Evolutionary conservation across 1,140 invertebrate species (phyloP).

Genomic region (Solenopsis fugax): DNA sequence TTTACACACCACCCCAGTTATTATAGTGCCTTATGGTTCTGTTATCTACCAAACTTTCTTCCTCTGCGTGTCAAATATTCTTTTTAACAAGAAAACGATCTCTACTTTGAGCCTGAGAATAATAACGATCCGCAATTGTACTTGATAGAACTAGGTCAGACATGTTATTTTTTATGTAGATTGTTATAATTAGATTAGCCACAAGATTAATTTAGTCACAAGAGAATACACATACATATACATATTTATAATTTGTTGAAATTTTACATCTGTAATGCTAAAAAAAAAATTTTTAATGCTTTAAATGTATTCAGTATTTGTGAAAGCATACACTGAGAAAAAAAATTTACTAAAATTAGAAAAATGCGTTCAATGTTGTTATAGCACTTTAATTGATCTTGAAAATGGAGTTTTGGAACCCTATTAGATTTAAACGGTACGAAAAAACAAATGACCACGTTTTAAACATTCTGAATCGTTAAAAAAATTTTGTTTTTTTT

Average conservation of each 20-base stretch:
- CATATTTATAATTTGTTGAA: neutral
- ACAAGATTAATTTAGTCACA: constrained; percentile 1
- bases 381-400: neutral
- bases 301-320: neutral
- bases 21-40: neutral
- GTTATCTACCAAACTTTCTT: neutral
- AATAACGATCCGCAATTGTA: constrained; percentile 27
- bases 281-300: neutral
- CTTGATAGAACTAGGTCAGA: constrained; percentile 23
- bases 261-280: neutral
- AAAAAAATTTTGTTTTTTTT: neutral
- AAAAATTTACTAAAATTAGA: too few relatives aligned
- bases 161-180: constrained; percentile 32
- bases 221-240: neutral
- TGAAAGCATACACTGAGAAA: too few relatives aligned
- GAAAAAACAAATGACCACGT: neutral
- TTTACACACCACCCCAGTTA: neutral
- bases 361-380: neutral
- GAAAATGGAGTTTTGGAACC: constrained; percentile 16
- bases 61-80: neutral
- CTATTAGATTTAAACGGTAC: neutral
- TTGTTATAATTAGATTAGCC: constrained; percentile 31
- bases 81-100: neutral
- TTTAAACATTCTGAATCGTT: neutral
- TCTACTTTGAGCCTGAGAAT: constrained; percentile 12